Evolutionary conservation across 2,888 invertebrate genomes (phyloP).

Genomic region (Orgyia antiqua): DNA sequence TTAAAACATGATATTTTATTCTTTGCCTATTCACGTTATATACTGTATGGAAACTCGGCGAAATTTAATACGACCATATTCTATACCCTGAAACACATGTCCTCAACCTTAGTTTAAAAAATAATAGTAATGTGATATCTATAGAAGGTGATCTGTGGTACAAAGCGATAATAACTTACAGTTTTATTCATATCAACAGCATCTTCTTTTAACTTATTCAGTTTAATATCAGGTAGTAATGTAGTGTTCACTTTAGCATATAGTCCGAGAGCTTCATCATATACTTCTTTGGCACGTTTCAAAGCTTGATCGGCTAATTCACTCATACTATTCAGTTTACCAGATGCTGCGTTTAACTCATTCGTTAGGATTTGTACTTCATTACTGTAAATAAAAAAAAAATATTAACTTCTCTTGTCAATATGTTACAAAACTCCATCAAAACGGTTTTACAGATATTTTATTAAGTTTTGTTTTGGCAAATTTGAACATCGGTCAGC

Average conservation of each 20-base stretch:
- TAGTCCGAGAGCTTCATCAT: constrained; percentile 88
- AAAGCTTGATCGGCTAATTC: constrained; percentile 86
- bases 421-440: neutral
- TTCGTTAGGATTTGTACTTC: constrained; percentile 82
- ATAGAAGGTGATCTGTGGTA: too few species aligned
- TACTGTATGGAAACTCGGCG: too few species aligned
- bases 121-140: too few species aligned
- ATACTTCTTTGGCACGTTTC: constrained; percentile 85
- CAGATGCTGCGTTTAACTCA: constrained; percentile 83
- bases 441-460: too few species aligned
- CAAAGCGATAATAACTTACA: too few species aligned
- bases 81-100: too few species aligned
- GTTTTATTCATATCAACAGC: constrained; percentile 83
- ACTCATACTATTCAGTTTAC: constrained; percentile 83
- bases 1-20: too few species aligned
- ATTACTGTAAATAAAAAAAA: constrained; percentile 58
- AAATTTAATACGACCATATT: too few species aligned
- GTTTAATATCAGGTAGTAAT: constrained; percentile 86
- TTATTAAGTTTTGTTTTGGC: too few species aligned
- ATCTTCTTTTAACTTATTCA: constrained; percentile 82
- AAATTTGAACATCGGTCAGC: too few species aligned
- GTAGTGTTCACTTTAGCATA: constrained; percentile 89
- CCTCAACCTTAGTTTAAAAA: too few species aligned
- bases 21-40: too few species aligned
- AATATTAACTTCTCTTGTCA: neutral